Evolutionary conservation across 1,140 invertebrate genomes (phyloP).

Genomic region (Riptortus pedestris): DNA sequence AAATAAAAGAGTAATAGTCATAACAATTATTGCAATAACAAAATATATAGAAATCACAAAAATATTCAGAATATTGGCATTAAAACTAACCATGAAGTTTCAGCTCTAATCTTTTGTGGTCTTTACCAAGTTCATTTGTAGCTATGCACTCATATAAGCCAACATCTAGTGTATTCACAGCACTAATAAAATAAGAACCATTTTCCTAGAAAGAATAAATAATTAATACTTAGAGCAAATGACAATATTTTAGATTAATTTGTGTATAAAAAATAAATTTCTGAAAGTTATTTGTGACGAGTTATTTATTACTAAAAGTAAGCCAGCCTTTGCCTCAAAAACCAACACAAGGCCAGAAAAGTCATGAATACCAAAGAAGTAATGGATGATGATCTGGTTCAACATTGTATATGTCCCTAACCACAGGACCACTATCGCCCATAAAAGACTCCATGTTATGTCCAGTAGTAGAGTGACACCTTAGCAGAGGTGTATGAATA

Average conservation of each 20-base stretch:
- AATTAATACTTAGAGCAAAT: neutral
- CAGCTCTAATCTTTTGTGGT: conserved; percentile 23
- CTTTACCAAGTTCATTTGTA: conserved; percentile 29
- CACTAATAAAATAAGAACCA: conserved; percentile 39
- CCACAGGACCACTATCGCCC: no score
- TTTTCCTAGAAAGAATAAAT: conserved; percentile 27
- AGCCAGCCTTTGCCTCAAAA: no score
- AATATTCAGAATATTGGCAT: neutral
- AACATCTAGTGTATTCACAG: conserved; percentile 36
- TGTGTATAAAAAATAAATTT: neutral
- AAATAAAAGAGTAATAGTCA: conserved; percentile 11
- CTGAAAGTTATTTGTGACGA: no score
- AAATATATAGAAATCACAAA: neutral
- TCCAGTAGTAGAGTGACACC: no score
- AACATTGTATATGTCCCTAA: no score
- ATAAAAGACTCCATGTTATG: no score
- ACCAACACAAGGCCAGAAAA: no score
- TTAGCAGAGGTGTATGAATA: no score
- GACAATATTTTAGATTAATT: neutral
- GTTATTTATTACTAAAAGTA: no score
- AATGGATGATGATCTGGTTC: no score
- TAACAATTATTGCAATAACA: no score
- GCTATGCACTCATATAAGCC: conserved; percentile 39
- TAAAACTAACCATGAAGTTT: conserved; percentile 30
- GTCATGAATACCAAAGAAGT: no score